phyloP scores from a whole-genome alignment of 2,888 invertebrate genomes.

The Chloromyia formosa region DNA sequence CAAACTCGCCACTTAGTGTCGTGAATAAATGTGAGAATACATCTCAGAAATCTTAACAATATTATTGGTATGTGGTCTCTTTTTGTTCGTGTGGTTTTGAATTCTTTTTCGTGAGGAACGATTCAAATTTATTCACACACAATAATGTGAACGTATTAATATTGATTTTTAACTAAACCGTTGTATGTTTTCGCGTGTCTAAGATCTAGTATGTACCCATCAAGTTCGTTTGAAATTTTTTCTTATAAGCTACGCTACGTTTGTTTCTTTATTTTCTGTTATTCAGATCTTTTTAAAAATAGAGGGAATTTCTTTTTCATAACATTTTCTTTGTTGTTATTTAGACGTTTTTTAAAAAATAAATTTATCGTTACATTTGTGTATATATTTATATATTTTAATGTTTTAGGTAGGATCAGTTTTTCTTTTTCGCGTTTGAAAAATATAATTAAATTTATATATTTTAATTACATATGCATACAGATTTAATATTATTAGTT shows the following conservation, averaged over 20 bases:
- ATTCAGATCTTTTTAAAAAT: not conserved
- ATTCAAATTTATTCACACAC: too few species aligned
- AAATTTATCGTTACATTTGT: conserved; percentile 11
- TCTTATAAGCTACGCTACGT: not conserved
- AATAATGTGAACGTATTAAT: too few species aligned
- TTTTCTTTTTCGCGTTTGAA: conserved; percentile 20
- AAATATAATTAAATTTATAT: conserved; percentile 31
- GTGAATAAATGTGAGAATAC: too few species aligned
- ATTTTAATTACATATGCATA: conserved; percentile 19
- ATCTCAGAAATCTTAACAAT: too few species aligned
- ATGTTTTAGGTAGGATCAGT: conserved; percentile 32
- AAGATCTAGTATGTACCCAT: not conserved
- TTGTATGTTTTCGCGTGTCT: too few species aligned
- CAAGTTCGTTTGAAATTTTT: not conserved
- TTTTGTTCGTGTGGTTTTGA: too few species aligned
- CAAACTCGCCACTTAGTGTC: too few species aligned
- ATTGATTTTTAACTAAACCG: too few species aligned
- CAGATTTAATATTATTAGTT: conserved; percentile 23
- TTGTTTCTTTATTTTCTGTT: not conserved
- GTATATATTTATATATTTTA: conserved; percentile 10
- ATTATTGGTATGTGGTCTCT: too few species aligned
- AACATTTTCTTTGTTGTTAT: not conserved
- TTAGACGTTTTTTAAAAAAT: conserved; percentile 25
- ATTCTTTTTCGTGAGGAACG: too few species aligned
- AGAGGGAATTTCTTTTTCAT: not conserved